Conservation (phyloP, 2,113 vertebrate species). For the Heptranchias perlo region DNA sequence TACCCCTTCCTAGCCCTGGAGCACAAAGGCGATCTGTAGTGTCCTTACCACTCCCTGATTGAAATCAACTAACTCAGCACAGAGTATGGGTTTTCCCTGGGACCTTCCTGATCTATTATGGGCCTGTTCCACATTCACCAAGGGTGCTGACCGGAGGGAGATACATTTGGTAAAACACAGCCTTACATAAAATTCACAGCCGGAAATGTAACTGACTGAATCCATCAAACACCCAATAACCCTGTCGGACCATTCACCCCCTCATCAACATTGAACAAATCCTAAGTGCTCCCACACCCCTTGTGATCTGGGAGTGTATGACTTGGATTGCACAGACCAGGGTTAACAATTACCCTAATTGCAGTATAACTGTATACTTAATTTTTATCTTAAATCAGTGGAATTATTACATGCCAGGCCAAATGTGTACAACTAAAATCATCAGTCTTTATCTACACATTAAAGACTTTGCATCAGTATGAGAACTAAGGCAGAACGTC, state of each 20-base stretch:
- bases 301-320: background rate
- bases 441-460: constrained; percentile 1
- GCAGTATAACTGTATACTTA: background rate
- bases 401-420: background rate
- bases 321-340: background rate
- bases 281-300: background rate
- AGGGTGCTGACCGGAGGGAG: no score
- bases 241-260: background rate
- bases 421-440: constrained; percentile 10
- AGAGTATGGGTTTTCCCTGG: background rate
- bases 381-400: background rate
- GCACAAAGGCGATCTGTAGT: background rate
- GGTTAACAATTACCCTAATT: background rate
- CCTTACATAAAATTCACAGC: background rate
- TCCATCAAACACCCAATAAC: background rate
- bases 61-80: background rate
- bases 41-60: background rate
- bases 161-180: background rate
- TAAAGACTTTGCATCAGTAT: background rate
- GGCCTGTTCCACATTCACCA: background rate
- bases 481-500: background rate
- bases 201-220: background rate
- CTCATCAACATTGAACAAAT: background rate
- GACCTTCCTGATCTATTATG: background rate
- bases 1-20: background rate